Percentiles rank a stretch among this genome's conserved stretches.
phyloP scores from a whole-genome alignment of 2,113 vertebrate species.

The Zosterops borbonicus region DNA sequence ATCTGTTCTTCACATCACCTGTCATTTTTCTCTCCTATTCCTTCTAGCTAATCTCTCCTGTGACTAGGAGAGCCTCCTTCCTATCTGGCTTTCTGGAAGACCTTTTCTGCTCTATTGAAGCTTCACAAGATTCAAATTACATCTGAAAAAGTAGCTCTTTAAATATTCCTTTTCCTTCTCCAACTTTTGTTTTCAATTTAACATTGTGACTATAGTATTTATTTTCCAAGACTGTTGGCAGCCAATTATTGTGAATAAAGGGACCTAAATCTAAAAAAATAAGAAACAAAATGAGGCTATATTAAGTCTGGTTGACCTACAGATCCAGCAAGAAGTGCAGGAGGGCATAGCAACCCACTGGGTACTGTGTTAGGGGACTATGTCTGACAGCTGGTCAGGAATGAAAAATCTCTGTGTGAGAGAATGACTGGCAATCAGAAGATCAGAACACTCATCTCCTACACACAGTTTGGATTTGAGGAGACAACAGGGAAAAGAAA shows the following conservation, averaged over 20 bases:
- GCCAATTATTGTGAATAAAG: not conserved
- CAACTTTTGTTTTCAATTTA: not conserved
- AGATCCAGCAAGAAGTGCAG: not conserved
- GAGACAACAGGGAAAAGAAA: not conserved
- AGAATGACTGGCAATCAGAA: not conserved
- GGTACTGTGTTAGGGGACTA: not conserved
- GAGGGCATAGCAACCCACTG: not conserved
- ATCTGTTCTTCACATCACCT: not conserved
- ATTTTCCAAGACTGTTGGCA: not conserved
- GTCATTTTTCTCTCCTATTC: not conserved
- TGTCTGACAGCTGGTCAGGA: not conserved
- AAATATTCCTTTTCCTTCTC: not conserved
- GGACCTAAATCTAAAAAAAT: not conserved
- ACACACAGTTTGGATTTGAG: not conserved
- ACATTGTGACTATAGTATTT: not conserved
- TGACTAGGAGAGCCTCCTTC: not conserved
- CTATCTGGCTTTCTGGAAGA: not conserved
- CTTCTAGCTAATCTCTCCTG: not conserved
- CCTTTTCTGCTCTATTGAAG: not conserved
- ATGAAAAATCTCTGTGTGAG: not conserved
- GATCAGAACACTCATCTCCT: not conserved
- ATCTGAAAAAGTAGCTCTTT: not conserved
- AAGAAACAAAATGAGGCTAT: not conserved
- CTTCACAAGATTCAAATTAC: not conserved
- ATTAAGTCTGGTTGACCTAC: not conserved